These are phyloP conservation scores for Lepidostoma basale DNA, from an alignment of 1,140 invertebrate species.

Conservation along the genomic window DNA sequence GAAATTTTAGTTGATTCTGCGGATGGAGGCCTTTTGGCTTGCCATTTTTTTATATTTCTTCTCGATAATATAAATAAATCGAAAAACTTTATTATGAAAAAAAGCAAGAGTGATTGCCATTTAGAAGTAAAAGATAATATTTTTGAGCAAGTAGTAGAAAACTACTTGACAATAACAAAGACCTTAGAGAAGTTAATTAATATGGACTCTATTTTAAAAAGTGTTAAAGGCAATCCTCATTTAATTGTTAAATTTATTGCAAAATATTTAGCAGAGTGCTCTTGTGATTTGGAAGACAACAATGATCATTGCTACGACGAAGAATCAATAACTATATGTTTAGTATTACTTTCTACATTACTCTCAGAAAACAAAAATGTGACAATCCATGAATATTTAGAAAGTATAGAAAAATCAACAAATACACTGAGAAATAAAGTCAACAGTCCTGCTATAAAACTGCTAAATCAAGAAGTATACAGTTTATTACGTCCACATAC, in stretches of 20 bases:
- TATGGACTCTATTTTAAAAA: slow-evolving; percentile 47
- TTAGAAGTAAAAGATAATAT: background rate
- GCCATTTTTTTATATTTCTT: slow-evolving; percentile 36
- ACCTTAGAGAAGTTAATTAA: slow-evolving; percentile 43
- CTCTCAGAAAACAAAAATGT: slow-evolving; percentile 49
- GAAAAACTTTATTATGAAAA: background rate
- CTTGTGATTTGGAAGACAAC: slow-evolving; percentile 45
- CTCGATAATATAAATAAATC: slow-evolving; percentile 24
- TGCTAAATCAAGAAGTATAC: slow-evolving; percentile 44
- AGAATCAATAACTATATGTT: slow-evolving; percentile 58
- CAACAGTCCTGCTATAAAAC: slow-evolving; percentile 44
- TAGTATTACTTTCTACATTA: slow-evolving; percentile 59
- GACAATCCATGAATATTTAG: slow-evolving; percentile 48
- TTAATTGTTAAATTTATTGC: slow-evolving; percentile 54
- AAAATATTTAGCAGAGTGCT: slow-evolving; percentile 49
- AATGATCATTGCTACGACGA: slow-evolving; percentile 48
- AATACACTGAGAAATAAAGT: slow-evolving; percentile 44
- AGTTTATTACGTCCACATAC: slow-evolving; percentile 35
- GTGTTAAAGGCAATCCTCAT: slow-evolving; percentile 51
- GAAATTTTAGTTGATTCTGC: slow-evolving; percentile 30
- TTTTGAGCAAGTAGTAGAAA: slow-evolving; percentile 48
- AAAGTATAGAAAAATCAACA: slow-evolving; percentile 42
- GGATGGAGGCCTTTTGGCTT: slow-evolving; percentile 23
- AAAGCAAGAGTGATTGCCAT: background rate
- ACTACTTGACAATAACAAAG: slow-evolving; percentile 48